Conservation (phyloP, 2,888 invertebrate species). For the Apotomis turbidana region DNA sequence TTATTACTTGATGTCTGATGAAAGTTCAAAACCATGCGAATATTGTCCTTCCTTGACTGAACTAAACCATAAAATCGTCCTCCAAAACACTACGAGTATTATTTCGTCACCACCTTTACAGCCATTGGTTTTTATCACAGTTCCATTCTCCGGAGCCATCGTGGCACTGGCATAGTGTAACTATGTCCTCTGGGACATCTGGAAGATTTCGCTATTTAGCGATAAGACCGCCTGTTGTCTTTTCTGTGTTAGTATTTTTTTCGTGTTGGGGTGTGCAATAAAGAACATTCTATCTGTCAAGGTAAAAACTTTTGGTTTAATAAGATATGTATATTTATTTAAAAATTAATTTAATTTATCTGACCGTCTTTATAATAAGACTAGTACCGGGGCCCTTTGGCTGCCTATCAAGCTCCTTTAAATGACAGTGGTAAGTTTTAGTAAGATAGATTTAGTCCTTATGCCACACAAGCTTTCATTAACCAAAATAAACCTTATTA, state of each 20-base stretch:
- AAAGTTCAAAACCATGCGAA: background rate
- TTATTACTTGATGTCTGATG: too few relatives aligned
- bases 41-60: background rate
- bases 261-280: conserved; percentile 46
- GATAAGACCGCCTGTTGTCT: too few relatives aligned
- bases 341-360: background rate
- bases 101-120: conserved; percentile 22
- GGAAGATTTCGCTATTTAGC: too few relatives aligned
- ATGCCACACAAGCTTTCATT: background rate
- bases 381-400: too few relatives aligned
- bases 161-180: conserved; percentile 32
- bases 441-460: too few relatives aligned
- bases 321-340: background rate
- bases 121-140: conserved; percentile 34
- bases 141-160: conserved; percentile 19
- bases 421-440: too few relatives aligned
- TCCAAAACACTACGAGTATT: conserved; percentile 19
- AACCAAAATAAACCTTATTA: background rate
- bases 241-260: too few relatives aligned
- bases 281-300: conserved; percentile 22
- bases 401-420: too few relatives aligned
- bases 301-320: background rate
- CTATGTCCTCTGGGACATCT: conserved; percentile 23
- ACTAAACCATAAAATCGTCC: background rate
- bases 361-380: background rate